Evolutionary conservation across 2,888 invertebrate genomes (phyloP).

Genomic region (Nemoura dubitans): DNA sequence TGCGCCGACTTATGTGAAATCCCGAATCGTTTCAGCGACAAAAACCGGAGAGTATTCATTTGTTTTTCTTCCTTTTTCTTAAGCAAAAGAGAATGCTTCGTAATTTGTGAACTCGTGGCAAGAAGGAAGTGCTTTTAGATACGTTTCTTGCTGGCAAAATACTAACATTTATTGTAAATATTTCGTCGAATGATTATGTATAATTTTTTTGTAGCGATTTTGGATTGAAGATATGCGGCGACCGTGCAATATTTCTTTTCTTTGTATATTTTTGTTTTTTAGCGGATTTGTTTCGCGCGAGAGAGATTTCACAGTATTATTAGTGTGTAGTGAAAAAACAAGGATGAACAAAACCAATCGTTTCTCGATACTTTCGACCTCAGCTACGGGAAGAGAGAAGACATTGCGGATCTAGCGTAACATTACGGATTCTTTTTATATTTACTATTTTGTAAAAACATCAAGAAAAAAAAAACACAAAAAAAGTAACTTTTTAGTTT

Average conservation of each 20-base stretch:
- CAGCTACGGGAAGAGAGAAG: neutral
- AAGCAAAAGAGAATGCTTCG: neutral
- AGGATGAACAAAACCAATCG: neutral
- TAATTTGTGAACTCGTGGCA: neutral
- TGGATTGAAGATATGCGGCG: neutral
- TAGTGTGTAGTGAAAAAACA: neutral
- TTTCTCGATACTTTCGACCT: neutral
- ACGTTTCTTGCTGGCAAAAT: neutral
- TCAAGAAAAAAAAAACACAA: constrained; percentile 2
- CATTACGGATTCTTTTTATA: neutral
- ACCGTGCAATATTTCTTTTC: neutral
- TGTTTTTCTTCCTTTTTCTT: neutral
- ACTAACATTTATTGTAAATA: neutral
- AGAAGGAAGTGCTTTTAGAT: neutral
- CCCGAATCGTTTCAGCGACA: neutral
- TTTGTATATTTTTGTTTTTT: neutral
- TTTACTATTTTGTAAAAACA: neutral
- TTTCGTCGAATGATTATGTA: neutral
- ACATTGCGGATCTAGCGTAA: neutral
- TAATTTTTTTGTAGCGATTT: neutral
- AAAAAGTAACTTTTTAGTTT: neutral
- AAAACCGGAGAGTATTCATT: neutral
- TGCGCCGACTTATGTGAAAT: neutral
- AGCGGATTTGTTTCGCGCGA: neutral
- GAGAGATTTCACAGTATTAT: neutral